Base-by-base conservation (phyloP, 2,888 invertebrate genomes). In the Tanytarsus gracilentus region DNA sequence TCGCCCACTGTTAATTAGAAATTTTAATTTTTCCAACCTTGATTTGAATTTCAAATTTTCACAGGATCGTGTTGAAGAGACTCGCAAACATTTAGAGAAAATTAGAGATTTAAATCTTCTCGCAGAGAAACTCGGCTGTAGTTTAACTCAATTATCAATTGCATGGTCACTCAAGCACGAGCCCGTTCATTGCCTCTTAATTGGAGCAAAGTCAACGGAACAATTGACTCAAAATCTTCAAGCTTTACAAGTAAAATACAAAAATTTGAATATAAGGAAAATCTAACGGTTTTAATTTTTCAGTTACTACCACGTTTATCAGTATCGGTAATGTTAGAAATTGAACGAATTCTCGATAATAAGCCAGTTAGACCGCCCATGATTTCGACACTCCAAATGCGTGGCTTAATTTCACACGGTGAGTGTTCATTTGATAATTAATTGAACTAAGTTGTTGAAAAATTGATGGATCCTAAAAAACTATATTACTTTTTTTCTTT, bases 151-250 rank as follows among this genome's bases (percentile, higher is more conserved):
- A 73, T 75, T 97, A 60, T 89, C 93, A 14, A 89, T 96, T 64
- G 96, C 96, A 33, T 97, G 97, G 97, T 91, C 92, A 70, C 78
- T 97, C 66, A 95, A 95, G 76, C 96, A 96, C 73, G 96, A 97
- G 72, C 87, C 90, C 62, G 92, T 96, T 55, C 94, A 96, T 75
- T 95, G 95, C 75, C 83, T 96, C 65, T 79, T 97, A 59, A 79
- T 97, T 63, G 96, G 96, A 62, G 96, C 95, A 60, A 86, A 86
- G 64, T 87, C 88, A 65, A 88, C 90, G 61, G 92, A 94, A 68
- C 96, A 97, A 74, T 83, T 97, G 62, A 90, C 91, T 72, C 93
- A 94, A 74, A 91, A 91, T 72, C 84, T 97, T 67, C 93, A 95
- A 72, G 90, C 96, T 63, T 77, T 97, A 69, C 95, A 94, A 84